Base-by-base conservation (phyloP, 2,797 vertebrate genomes). In the Hydrophis major region DNA sequence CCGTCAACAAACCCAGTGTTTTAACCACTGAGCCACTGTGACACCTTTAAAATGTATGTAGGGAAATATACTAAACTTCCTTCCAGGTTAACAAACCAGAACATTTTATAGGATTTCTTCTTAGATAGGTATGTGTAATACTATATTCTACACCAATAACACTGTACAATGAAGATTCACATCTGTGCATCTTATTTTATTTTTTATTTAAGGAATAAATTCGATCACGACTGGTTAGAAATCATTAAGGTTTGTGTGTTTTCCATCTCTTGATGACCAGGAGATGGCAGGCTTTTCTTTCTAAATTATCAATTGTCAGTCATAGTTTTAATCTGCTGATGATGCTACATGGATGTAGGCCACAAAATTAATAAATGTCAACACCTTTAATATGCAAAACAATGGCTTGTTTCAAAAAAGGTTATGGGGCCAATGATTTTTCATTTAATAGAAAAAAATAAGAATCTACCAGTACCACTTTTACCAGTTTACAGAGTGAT, bases 261-360 rank as follows among this genome's bases (percentile, higher is more conserved):
- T 93, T 57, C 37, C 61, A 90, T 13, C 37, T n/a, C 3, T 11
- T 66, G 0, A 22, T 90, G 86, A 56, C 92, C 92, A 93, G 92
- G 86, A 93, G 92, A 57, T 90, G 89, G 92, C 60, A 90, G 89
- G 4, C 89, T 90, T 90, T 87, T 93, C 59, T 74, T 88, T 90
- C 61, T 60, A 42, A 88, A 90, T 22, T 47, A 50, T 32, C n/a
- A 86, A 16, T 12, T 90, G 27, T 93, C 59, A 69, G 18, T 63
- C 32, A 57, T 12, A 14, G 27, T 59, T 59, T 74, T 90, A 61
- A 61, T 88, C 53, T 74, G 37, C 61, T 74, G 57, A 2, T n/a
- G 27, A 20, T 16, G 12, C 37, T 50, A 88, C 16, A 47, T 10
- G 14, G 12, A 59, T 60, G 55, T 59, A 8, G 18, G n/a, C 2